Base-by-base conservation (phyloP, 2,888 invertebrate genomes). In the Cephus sareptanus region DNA sequence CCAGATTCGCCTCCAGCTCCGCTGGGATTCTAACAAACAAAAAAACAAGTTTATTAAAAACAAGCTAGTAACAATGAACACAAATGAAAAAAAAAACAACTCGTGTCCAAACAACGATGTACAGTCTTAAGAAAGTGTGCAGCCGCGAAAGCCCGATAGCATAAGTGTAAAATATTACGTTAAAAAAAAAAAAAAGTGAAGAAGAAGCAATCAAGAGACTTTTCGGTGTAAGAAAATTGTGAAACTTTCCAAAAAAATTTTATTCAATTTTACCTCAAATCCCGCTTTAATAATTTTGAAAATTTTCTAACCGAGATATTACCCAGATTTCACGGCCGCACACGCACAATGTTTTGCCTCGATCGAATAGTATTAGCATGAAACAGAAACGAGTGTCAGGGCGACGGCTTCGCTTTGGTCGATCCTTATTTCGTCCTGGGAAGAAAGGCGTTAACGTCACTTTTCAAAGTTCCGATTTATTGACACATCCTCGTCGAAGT, bases 1-100 rank as follows among this genome's bases (percentile, higher is more conserved):
- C 95, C 95, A 84, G 96, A 94, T 86, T 97, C 97, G 80, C 95
- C 95, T 81, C 95, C 96, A 82, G 95, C 93, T 78, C 95, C 96
- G 86, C 95, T 95, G 84, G 97, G 97, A 95, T 96, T 97, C 97
- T 97, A 94, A 93, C 95, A 95, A 94, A 92, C 94, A 94, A 94
- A 93, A 93, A 93, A 92, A 93, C 93, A 92, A 92, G 92, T 92
- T 92, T 90, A 90, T 90, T 90, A 87, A 89, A 89, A 89, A 90
- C 87, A 89, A 88, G 87, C 88, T 80, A 87, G 84, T 88, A 91
- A 90, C 89, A 89, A 86, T 89, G 87, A 90, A 89, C 79, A 83
- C 88, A 89, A 88, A 84, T 86, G 85, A 86, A 85, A 85, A 35
- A 12, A 37, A 35, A 37, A 4, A 37, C 31, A 33, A 12, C 15